These are phyloP conservation scores for Drosophila stalkeri DNA, from an alignment of 2,888 invertebrate genomes.

Conservation along the genomic window DNA sequence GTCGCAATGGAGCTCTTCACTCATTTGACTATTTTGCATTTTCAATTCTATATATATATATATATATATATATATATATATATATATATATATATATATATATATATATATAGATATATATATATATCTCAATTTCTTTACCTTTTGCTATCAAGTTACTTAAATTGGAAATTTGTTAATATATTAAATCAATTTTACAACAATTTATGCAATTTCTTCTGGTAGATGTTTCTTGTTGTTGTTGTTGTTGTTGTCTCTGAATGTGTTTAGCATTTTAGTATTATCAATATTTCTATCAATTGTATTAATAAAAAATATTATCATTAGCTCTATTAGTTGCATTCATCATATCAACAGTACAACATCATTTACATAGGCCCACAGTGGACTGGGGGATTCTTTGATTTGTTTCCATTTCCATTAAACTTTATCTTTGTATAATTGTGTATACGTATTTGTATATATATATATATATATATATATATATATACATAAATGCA, in stretches of 20 bases:
- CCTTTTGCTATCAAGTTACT: conserved; percentile 64
- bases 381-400: conserved; percentile 17
- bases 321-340: conserved; percentile 73
- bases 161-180: conserved; percentile 49
- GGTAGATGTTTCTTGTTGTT: conserved; percentile 8
- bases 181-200: conserved; percentile 79
- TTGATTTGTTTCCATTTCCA: conserved; percentile 7
- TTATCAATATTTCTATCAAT: conserved; percentile 79
- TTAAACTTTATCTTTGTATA: conserved; percentile 39
- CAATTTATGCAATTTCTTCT: conserved; percentile 54
- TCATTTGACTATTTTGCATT: conserved; percentile 45
- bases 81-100: conserved; percentile 4
- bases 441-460: conserved; percentile 40
- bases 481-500: conserved; percentile 26
- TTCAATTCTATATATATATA: conserved; percentile 9
- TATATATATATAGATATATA: conserved; percentile 16
- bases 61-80: conserved; percentile 14
- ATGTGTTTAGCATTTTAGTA: conserved; percentile 32
- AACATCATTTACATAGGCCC: conserved; percentile 46
- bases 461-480: not conserved
- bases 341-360: conserved; percentile 58
- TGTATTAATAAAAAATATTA: conserved; percentile 83
- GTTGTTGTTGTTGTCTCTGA: conserved; percentile 26
- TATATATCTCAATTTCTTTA: conserved; percentile 37
- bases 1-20: conserved; percentile 27